Evolutionary conservation across 2,113 vertebrate species (phyloP).

Genomic region (Mugil cephalus): DNA sequence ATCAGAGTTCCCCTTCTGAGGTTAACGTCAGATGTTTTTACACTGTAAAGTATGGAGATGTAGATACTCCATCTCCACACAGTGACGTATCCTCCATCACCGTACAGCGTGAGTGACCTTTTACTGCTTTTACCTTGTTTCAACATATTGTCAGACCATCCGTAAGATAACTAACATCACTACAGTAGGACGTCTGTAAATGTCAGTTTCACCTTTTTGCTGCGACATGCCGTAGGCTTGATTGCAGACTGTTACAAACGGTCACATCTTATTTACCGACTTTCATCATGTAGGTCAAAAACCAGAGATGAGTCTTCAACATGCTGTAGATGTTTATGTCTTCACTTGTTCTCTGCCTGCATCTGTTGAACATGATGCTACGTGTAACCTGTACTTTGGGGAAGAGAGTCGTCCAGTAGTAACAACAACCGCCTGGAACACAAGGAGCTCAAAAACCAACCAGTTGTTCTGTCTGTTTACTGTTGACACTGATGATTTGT

Average conservation of each 20-base stretch:
- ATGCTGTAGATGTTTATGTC: fast-evolving
- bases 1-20: background rate
- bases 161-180: too few relatives aligned
- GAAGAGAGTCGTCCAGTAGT: fast-evolving
- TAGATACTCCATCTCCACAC: background rate
- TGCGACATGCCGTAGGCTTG: background rate
- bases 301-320: background rate
- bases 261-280: background rate
- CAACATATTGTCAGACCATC: too few relatives aligned
- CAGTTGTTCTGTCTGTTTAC: conserved; percentile 2
- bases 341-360: conserved; percentile 17
- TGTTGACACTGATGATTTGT: background rate
- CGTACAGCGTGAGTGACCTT: conserved; percentile 41
- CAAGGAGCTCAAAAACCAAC: fast-evolving
- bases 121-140: background rate
- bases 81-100: background rate
- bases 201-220: background rate
- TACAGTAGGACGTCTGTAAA: fast-evolving
- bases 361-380: background rate
- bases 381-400: conserved; percentile 50
- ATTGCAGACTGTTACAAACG: background rate
- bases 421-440: fast-evolving
- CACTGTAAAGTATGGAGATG: fast-evolving
- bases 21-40: conserved; percentile 36
- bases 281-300: conserved; percentile 19